Conservation (phyloP, 2,113 vertebrate species). For the Motacilla alba region DNA sequence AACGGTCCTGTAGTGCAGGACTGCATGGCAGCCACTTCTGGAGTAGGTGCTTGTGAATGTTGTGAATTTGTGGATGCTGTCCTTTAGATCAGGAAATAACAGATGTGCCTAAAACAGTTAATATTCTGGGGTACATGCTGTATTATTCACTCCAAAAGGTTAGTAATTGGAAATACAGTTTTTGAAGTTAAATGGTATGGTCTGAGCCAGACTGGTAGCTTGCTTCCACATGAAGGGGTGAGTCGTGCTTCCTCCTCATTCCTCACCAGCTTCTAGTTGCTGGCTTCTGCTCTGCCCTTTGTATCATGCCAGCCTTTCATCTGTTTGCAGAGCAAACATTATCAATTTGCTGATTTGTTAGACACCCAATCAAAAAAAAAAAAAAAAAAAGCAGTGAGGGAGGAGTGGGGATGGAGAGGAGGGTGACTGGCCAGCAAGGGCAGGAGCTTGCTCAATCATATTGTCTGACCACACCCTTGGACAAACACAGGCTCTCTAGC, state of each 20-base stretch:
- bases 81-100: not conserved
- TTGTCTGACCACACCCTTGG: not conserved
- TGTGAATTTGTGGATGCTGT: not conserved
- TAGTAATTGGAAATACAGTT: not conserved
- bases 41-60: rapidly evolving
- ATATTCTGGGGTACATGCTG: not conserved
- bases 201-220: not conserved
- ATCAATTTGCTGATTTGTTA: not conserved
- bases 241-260: not conserved
- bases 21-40: not conserved
- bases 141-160: not conserved
- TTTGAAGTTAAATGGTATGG: not conserved
- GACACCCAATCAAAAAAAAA: not conserved
- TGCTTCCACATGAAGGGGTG: not conserved
- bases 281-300: not conserved
- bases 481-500: not conserved
- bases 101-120: not conserved
- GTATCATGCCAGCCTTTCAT: not conserved
- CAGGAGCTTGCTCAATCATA: not conserved
- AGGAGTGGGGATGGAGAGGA: not conserved
- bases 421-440: not conserved
- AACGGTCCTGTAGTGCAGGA: not conserved
- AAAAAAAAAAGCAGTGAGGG: not conserved
- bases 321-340: not conserved
- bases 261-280: not conserved